Percentiles rank a stretch among this genome's conserved stretches.
Evolutionary conservation across 2,888 invertebrate genomes (phyloP).

Genomic region (Orthonychiurus folsomi): DNA sequence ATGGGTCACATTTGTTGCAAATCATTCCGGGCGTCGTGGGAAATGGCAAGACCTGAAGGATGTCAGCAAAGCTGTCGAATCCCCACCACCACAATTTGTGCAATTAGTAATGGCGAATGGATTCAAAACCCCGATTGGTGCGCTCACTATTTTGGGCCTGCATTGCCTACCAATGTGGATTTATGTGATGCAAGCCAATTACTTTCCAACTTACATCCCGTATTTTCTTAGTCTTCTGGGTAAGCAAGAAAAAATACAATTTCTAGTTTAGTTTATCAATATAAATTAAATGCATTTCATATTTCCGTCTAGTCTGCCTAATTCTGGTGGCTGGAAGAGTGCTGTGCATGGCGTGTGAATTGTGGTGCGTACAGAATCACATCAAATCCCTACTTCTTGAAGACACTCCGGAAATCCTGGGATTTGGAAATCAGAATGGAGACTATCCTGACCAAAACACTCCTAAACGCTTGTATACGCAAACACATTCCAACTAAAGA

Average conservation of each 20-base stretch:
- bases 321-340: background rate
- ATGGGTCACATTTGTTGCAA: conserved; percentile 4
- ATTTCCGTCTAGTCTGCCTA: background rate
- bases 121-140: background rate
- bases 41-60: conserved; percentile 5
- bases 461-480: too few relatives aligned
- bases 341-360: background rate
- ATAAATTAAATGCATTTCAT: too few relatives aligned
- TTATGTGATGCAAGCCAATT: background rate
- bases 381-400: background rate
- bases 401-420: background rate
- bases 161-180: conserved; percentile 5
- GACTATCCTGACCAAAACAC: background rate
- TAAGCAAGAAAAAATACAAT: too few relatives aligned
- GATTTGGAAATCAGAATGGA: background rate
- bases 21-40: background rate
- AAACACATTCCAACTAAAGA: too few relatives aligned
- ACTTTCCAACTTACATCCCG: background rate
- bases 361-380: background rate
- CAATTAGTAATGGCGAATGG: conserved; percentile 6
- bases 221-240: background rate
- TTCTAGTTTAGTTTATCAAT: too few relatives aligned
- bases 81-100: background rate
- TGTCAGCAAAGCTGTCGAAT: background rate
- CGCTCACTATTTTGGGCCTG: background rate